Percentiles rank a stretch among this genome's conserved stretches.
Evolutionary conservation across 1,140 invertebrate species (phyloP).

Genomic region (Orchesella cincta): DNA sequence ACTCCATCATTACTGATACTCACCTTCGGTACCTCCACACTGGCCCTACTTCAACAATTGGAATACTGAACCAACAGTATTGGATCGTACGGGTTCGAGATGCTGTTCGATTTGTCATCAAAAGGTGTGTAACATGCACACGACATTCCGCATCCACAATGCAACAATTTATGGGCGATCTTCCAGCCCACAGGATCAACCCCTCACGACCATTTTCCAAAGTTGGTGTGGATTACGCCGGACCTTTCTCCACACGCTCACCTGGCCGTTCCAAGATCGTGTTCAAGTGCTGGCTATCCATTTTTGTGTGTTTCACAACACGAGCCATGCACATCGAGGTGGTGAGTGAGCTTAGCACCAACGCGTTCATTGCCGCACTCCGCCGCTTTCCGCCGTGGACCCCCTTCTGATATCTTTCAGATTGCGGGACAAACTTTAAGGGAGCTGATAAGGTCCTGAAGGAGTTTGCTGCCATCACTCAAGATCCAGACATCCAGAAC

Average conservation of each 20-base stretch:
- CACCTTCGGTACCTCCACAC: not conserved
- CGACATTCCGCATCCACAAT: not conserved
- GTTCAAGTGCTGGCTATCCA: conserved; percentile 51
- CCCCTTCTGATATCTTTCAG: conserved; percentile 51
- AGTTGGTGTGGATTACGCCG: conserved; percentile 52
- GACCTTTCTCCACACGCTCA: conserved; percentile 49
- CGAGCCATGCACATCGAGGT: conserved; percentile 54
- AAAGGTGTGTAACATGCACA: not conserved
- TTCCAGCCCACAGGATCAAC: conserved; percentile 52
- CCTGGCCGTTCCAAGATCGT: conserved; percentile 7
- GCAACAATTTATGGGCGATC: conserved; percentile 52
- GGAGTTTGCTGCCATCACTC: no score
- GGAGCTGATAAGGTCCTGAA: not conserved
- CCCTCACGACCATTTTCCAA: not conserved
- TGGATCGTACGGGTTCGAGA: not conserved
- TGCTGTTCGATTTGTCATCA: not conserved
- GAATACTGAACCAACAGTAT: not conserved
- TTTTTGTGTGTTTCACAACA: conserved; percentile 52
- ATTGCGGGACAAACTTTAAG: conserved; percentile 53
- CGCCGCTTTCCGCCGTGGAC: conserved; percentile 53
- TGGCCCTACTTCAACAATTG: not conserved
- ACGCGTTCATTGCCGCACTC: conserved; percentile 53
- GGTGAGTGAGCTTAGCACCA: conserved; percentile 49
- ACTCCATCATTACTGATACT: not conserved
- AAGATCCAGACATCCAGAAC: conserved; percentile 54